phyloP scores from a whole-genome alignment of 2,888 invertebrate species.

The Epiblema foenella region DNA sequence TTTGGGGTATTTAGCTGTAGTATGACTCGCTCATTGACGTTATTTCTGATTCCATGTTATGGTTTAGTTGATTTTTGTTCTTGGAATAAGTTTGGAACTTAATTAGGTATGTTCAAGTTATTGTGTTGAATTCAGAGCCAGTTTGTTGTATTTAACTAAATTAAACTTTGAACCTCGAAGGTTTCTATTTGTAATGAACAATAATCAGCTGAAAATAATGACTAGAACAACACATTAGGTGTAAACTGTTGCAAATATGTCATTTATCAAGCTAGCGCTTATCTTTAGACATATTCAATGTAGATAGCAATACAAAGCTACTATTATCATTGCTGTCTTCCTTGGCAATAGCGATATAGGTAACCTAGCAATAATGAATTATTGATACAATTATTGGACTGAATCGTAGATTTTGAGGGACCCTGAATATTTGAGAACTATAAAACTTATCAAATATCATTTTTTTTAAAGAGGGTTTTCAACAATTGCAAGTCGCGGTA shows the following conservation, averaged over 20 bases:
- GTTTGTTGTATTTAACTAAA: neutral
- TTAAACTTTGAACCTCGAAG: neutral
- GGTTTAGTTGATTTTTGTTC: slow-evolving; percentile 18
- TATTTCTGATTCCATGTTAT: slow-evolving; percentile 19
- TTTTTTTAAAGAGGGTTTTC: too few relatives aligned
- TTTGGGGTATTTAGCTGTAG: slow-evolving; percentile 35
- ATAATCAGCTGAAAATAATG: neutral
- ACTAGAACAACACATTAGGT: neutral
- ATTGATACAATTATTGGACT: neutral
- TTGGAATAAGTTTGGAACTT: slow-evolving; percentile 18
- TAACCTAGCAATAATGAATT: too few relatives aligned
- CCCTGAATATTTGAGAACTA: too few relatives aligned
- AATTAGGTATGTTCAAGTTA: neutral
- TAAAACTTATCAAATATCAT: too few relatives aligned
- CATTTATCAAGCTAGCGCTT: neutral
- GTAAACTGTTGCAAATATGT: neutral
- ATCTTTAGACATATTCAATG: neutral
- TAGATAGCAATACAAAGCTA: slow-evolving; percentile 1
- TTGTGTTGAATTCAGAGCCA: slow-evolving; percentile 4
- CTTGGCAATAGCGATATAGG: neutral
- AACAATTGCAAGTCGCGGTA: too few relatives aligned
- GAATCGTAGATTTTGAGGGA: neutral
- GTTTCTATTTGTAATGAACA: neutral
- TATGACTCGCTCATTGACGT: slow-evolving; percentile 26
- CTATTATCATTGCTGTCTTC: neutral